Evolutionary conservation across 2,888 invertebrate species (phyloP).

Genomic region (Lasioglossum oenotherae): DNA sequence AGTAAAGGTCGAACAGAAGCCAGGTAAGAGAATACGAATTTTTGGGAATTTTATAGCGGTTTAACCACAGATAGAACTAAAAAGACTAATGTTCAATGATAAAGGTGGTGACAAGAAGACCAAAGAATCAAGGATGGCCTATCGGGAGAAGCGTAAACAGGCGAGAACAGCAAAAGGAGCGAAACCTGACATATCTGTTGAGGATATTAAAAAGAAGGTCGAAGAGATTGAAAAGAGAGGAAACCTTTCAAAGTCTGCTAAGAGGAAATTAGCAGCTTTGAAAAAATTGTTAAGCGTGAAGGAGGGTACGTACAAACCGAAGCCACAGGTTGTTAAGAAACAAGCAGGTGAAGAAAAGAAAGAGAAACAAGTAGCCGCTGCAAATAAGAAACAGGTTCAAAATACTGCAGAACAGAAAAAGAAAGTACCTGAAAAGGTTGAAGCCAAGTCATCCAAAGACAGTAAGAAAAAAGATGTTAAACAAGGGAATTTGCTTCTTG

Average conservation of each 20-base stretch:
- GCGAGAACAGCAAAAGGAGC: not conserved
- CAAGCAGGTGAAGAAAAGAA: slow-evolving; percentile 17
- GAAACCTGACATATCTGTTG: slow-evolving; percentile 30
- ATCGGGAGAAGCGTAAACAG: slow-evolving; percentile 25
- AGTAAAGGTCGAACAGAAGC: slow-evolving; percentile 24
- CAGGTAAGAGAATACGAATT: not conserved
- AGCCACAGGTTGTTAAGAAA: not conserved
- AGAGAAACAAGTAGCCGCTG: slow-evolving; percentile 25
- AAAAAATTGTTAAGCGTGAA: slow-evolving; percentile 67
- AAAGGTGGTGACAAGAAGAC: slow-evolving; percentile 29
- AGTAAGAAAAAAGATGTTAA: slow-evolving; percentile 37
- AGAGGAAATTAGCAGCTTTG: slow-evolving; percentile 66
- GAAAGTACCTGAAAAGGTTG: slow-evolving; percentile 15
- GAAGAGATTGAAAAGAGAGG: slow-evolving; percentile 65
- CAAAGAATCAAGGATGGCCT: not conserved
- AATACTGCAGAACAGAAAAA: slow-evolving; percentile 13
- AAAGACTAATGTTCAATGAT: not conserved
- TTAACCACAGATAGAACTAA: slow-evolving; percentile 24
- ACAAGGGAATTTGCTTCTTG: slow-evolving; percentile 11
- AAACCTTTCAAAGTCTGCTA: slow-evolving; percentile 71
- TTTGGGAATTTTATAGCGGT: not conserved
- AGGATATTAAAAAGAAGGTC: slow-evolving; percentile 68
- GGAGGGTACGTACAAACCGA: slow-evolving; percentile 30
- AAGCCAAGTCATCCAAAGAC: slow-evolving; percentile 27
- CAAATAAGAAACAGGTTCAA: slow-evolving; percentile 32